These are phyloP conservation scores for Acrocephalus arundinaceus DNA, from an alignment of 2,113 vertebrate genomes.

Conservation along the genomic window DNA sequence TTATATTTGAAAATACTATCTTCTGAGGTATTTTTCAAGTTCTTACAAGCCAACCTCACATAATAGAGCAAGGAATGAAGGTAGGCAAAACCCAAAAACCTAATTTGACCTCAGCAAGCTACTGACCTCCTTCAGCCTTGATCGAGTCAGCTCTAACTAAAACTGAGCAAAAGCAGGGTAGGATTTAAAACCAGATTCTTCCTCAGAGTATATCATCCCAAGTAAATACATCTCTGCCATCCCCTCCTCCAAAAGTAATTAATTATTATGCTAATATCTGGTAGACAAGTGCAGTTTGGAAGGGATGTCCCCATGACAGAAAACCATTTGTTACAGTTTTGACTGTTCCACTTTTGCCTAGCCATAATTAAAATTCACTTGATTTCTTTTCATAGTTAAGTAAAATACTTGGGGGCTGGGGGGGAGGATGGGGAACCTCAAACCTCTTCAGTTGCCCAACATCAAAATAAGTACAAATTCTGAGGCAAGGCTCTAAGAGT, in stretches of 20 bases:
- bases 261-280: not conserved
- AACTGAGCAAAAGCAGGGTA: conserved; percentile 7
- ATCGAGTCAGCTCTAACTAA: not conserved
- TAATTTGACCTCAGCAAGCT: not conserved
- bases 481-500: not conserved
- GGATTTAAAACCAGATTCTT: not conserved
- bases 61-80: not conserved
- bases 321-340: not conserved
- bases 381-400: not conserved
- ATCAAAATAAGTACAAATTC: not conserved
- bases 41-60: not conserved
- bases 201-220: not conserved
- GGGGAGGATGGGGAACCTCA: not conserved
- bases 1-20: not conserved
- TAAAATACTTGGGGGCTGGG: not conserved
- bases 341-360: not conserved
- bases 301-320: not conserved
- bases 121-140: not conserved
- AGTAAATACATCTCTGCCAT: not conserved
- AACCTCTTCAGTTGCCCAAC: not conserved
- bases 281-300: not conserved
- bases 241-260: not conserved
- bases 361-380: not conserved
- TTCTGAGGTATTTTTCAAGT: not conserved
- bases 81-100: not conserved